A percentile compares a stretch with the other conserved stretches of the same genome.
Evolutionary conservation across 2,113 vertebrate genomes (phyloP).

Genomic region (Esox niger): DNA sequence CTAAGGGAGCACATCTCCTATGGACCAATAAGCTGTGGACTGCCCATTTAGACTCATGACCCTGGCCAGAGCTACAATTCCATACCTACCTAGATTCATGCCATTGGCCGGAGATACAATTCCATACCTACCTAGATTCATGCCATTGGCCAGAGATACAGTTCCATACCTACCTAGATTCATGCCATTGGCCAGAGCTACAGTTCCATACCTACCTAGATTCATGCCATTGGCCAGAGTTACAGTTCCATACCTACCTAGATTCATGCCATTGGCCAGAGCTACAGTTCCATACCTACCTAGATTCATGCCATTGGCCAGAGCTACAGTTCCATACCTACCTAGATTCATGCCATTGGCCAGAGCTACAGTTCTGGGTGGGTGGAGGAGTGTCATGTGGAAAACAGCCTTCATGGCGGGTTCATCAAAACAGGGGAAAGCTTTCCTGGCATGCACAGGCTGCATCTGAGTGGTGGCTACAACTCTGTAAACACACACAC

Average conservation of each 20-base stretch:
- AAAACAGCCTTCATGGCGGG: slow-evolving; percentile 92
- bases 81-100: neutral
- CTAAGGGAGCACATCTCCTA: too few species aligned
- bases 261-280: slow-evolving; percentile 71
- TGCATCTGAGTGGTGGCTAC: slow-evolving; percentile 95
- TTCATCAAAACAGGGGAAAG: slow-evolving; percentile 96
- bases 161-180: neutral
- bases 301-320: slow-evolving; percentile 71
- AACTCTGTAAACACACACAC: slow-evolving; percentile 69
- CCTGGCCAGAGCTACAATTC: slow-evolving; percentile 74
- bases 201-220: neutral
- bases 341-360: slow-evolving; percentile 72
- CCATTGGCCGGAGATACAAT: slow-evolving; percentile 78
- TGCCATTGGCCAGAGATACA: slow-evolving; percentile 79
- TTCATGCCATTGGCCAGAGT: slow-evolving; percentile 70
- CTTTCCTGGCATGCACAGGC: slow-evolving; percentile 82
- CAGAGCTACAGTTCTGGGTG: slow-evolving; percentile 55
- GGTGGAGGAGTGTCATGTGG: slow-evolving; percentile 77
- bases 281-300: neutral
- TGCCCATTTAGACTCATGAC: neutral
- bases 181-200: slow-evolving; percentile 74
- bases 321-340: slow-evolving; percentile 42
- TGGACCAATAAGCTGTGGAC: neutral
- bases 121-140: neutral
- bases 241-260: neutral